These are phyloP conservation scores for Artibeus jamaicensis DNA, from an alignment of 2,797 vertebrate species.

Conservation along the genomic window DNA sequence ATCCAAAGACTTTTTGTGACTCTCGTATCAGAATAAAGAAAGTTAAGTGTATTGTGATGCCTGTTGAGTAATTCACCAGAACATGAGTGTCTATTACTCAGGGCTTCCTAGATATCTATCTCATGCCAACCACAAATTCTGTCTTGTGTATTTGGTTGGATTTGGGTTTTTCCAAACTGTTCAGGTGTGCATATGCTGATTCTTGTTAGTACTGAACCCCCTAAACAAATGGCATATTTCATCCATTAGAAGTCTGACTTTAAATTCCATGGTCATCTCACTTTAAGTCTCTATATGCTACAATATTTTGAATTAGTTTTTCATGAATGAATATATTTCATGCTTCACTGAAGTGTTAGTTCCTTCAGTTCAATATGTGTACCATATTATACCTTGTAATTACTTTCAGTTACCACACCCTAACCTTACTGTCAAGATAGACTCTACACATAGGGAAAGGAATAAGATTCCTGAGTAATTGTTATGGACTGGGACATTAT, in stretches of 20 bases:
- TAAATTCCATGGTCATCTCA: not conserved
- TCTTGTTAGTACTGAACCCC: not conserved
- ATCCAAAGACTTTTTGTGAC: not conserved
- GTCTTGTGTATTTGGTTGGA: not conserved
- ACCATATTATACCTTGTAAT: not conserved
- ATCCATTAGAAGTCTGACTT: not conserved
- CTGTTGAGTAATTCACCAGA: not conserved
- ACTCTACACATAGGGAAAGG: not conserved
- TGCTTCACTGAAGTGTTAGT: not conserved
- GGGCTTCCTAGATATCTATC: not conserved
- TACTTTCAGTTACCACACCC: not conserved
- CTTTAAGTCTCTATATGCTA: not conserved
- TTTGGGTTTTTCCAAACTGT: not conserved
- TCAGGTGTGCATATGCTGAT: not conserved
- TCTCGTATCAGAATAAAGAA: not conserved
- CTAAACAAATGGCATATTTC: not conserved
- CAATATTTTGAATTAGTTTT: not conserved
- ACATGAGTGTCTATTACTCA: not conserved
- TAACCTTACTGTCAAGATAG: not conserved
- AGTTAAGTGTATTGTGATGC: not conserved
- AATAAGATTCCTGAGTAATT: not conserved
- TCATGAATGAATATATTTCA: not conserved
- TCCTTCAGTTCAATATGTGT: not conserved
- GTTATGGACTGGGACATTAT: not conserved
- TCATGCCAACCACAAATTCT: not conserved